Evolutionary conservation across 2,797 vertebrate species (phyloP).

Genomic region (Hylomyscus alleni): DNA sequence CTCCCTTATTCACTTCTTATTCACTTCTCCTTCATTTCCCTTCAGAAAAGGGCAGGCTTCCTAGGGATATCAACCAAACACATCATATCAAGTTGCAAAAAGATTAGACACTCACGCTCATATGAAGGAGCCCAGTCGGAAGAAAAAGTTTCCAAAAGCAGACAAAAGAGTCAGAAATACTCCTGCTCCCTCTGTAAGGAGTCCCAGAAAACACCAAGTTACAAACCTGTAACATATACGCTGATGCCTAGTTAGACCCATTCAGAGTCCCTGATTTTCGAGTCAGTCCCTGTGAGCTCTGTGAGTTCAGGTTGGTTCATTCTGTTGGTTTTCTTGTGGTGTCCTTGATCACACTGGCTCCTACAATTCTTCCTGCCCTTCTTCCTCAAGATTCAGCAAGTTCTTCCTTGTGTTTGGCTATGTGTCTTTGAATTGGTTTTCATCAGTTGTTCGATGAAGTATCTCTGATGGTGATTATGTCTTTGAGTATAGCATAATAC

Average conservation of each 20-base stretch:
- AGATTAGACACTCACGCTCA: neutral
- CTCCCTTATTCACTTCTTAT: neutral
- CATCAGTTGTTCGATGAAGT: neutral
- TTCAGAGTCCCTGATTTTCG: neutral
- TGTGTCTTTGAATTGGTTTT: neutral
- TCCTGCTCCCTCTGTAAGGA: neutral
- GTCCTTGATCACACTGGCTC: neutral
- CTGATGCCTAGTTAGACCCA: neutral
- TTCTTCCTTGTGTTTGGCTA: neutral
- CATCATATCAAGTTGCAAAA: neutral
- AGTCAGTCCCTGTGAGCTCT: neutral
- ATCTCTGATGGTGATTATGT: neutral
- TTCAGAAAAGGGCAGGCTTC: neutral
- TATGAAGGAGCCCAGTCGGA: neutral
- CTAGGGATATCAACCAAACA: neutral
- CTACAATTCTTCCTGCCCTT: neutral
- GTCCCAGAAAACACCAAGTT: neutral
- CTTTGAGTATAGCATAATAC: neutral
- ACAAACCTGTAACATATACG: too few relatives aligned
- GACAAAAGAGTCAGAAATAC: neutral
- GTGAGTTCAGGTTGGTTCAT: neutral
- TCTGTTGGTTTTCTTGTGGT: neutral
- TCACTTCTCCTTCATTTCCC: neutral
- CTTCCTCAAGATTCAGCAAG: neutral
- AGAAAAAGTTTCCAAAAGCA: neutral